Base-by-base conservation (phyloP, 30 jellyfish, hydroid and myxozoan genomes). In the Aurelia coerulea region DNA sequence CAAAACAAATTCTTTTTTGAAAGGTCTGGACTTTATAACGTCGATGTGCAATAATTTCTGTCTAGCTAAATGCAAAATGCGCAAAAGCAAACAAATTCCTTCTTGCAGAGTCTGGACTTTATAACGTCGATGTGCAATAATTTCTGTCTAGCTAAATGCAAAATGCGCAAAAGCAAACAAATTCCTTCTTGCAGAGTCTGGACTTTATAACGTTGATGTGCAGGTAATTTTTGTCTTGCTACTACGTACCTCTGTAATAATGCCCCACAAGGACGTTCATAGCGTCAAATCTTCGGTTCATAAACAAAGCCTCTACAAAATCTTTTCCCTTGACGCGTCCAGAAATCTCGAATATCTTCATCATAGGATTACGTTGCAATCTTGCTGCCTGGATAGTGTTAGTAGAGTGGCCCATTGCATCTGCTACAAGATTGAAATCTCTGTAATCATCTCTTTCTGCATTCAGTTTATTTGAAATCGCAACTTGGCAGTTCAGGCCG, bases 261-360 rank as follows among this genome's bases (percentile, higher is more conserved):
- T 34, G 49, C 7, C 29, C 64, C 70, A 71, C 86, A 4, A 83
- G 14, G 10, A 53, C 5, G 2, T 64, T 46, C 92, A 83, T 60
- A 32, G 78, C 92, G 39, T 83, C 92, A 60, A 83, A 83, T 71
- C 92, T 83, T 60, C 77, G 53, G 73, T 85, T 58, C 31, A 4
- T 37, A 19, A 54, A 39, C 52, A 72, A 42, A 10, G 92, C 92
- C 2, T 70, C 80, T 1, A 83, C 80, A 13, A 83, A 68, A 0
- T 69, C 84, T 53, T 34, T 14, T 39, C 86, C 92, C 18, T n/a
- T 16, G 5, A 53, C 32, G 2, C 80, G 23, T 0, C 73, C 64
- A 32, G 71, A 12, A 37, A 41, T 64, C 49, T 83, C 82, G 49
- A 83, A 83, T 2, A 83, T 54, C 41, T 76, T 56, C 92, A 83